These are phyloP conservation scores for Patagioenas fasciata DNA, from an alignment of 2,113 vertebrate species.

Conservation along the genomic window DNA sequence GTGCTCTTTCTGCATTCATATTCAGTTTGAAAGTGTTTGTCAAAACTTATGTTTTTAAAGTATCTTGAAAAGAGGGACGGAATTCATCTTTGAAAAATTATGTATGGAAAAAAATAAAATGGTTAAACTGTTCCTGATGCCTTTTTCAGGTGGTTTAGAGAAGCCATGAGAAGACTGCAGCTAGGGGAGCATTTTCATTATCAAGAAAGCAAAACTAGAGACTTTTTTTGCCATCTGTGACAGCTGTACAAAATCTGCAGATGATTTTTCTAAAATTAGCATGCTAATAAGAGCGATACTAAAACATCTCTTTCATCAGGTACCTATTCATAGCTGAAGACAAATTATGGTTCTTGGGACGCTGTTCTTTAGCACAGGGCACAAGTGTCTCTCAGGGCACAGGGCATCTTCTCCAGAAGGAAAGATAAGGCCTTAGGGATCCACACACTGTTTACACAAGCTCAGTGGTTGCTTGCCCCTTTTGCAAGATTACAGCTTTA, in stretches of 20 bases:
- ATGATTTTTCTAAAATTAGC: neutral
- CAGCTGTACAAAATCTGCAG: neutral
- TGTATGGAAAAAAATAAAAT: neutral
- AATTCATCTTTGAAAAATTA: neutral
- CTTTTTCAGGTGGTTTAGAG: neutral
- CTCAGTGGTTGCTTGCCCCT: neutral
- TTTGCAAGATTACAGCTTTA: neutral
- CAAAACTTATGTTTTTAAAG: neutral
- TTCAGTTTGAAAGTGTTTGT: neutral
- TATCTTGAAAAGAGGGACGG: neutral
- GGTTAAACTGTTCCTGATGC: neutral
- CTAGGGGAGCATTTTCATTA: neutral
- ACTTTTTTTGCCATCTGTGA: neutral
- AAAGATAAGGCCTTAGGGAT: neutral
- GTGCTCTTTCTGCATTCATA: neutral
- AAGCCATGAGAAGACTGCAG: neutral
- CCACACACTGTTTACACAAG: neutral
- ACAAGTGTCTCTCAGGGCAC: neutral
- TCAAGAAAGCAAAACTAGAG: neutral
- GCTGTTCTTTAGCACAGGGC: neutral
- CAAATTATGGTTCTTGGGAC: neutral
- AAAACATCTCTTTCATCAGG: neutral
- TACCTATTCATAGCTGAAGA: neutral
- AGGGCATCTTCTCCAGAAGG: neutral
- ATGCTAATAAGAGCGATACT: neutral